Base-by-base conservation (phyloP, 2,113 vertebrate species). In the Andinoacara biseriatus region DNA sequence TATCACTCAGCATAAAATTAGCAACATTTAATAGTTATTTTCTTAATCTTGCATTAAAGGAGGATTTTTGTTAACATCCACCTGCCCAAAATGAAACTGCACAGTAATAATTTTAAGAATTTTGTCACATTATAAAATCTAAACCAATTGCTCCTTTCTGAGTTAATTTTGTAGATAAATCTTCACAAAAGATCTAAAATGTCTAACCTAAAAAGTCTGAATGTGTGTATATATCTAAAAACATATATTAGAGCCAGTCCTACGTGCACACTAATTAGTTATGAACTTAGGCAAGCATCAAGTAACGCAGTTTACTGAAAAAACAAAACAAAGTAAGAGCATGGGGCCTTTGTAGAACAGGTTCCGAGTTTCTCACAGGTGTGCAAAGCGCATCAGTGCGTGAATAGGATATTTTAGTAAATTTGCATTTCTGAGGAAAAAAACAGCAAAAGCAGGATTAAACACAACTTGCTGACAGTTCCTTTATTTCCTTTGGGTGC, bases 141-240 rank as follows among this genome's bases (percentile, higher is more conserved):
- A 15, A 67, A 5, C 58, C 22, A 86, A 63, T 58, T 31, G 49
- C 22, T 85, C 52, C 17, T 57, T 81, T 54, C 24, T 7, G 62
- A 24, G 59, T 79, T 35, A 54, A 38, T 80, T 79, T 58, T 79
- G 46, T 56, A 72, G 72, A 62, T 20, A 85, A 15, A 62, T 74
- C 74, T 79, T 79, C 69, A 85, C 49, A 86, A 74, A 81, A 84
- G 17, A 84, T 26, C 29, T 26, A 69, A 74, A 81, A 18, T 5
- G 15, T 43, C 22, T 24, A 18, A 33, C 31, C 38, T 59, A 20
- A 65, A 74, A 40, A 62, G 9, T 62, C 35, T 81, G 82, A 81
- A 75, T 61, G 18, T 15, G n/a, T 82, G n/a, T 13, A 57, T 10
- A 62, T 77, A 81, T 86, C 77, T 43, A 54, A 83, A 81, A 69